Evolutionary conservation across 1,140 invertebrate genomes (phyloP), one percentile per base, ranked within the genome.

Genomic region (Kradibia gibbosae): DNA sequence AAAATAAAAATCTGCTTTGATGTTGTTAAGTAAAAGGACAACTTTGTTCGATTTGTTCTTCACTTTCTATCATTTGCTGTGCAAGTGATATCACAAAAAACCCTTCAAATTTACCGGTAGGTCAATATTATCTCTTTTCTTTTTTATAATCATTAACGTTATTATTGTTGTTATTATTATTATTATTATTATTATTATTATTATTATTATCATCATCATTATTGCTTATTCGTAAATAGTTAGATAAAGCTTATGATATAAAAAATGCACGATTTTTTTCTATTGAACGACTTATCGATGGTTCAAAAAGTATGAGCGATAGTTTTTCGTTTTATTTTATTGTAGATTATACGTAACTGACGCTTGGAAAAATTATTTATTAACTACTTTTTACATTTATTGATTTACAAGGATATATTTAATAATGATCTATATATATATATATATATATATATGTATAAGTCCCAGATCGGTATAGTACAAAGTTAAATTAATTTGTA

Each of bases 1-100:
- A 83, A 83, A 88, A 84, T 87, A 87, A 88, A 85, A 71, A 84
- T 72, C 84, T 82, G 85, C 85, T 88, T 82, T 88, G 87, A 89
- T 90, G 88, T 89, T 90, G 88, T 89, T 89, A 87, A 88, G 87
- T 89, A 88, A 87, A 85, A 82, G 82, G 83, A 84, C 83, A 31
- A 83, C 42, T 83, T 53, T 83, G 84, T 39, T 65, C 28, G n/a
- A 67, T 75, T 82, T 78, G 48, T 50, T 67, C 11, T 75, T 50
- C 36, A 67, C 25, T 75, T 55, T 75, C 13, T 75, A 25, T 81
- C 72, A 75, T 81, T 81, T 81, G 72, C 72, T 81, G 72, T 74
- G 72, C 79, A 81, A 81, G 72, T 81, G 72, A 81, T 25, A 39
- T 80, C 70, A 70, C 70, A 55, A 5, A 22, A 17, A 73, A 74